Conservation (phyloP, 64 coral and sea anemone species). For the Montipora capricornis region DNA sequence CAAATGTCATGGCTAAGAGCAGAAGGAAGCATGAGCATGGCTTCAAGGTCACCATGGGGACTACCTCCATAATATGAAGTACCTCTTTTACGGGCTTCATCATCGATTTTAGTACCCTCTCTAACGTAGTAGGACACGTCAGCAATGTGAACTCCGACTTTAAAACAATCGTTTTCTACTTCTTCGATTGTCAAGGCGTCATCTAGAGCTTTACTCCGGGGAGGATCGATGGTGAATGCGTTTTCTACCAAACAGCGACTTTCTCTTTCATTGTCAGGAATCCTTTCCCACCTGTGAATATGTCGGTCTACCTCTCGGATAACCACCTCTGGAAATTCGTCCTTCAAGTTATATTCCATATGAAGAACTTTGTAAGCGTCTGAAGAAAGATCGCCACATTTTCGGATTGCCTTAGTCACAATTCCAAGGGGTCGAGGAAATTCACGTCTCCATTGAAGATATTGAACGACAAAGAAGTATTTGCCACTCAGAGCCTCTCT, state of each 20-base stretch:
- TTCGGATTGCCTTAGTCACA: constrained; percentile 51
- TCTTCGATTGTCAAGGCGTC: constrained; percentile 62
- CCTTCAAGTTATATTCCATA: constrained; percentile 60
- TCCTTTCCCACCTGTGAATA: no score
- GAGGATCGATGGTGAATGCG: constrained; percentile 86
- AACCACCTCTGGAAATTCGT: constrained; percentile 36
- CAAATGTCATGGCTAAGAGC: constrained; percentile 44
- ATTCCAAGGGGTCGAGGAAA: constrained; percentile 68
- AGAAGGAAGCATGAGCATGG: constrained; percentile 68
- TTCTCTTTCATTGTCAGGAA: constrained; percentile 24
- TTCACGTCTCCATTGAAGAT: constrained; percentile 54
- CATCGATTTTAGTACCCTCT: constrained; percentile 43
- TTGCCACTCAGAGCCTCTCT: constrained; percentile 54
- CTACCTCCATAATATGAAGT: constrained; percentile 39
- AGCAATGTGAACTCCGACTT: constrained; percentile 78
- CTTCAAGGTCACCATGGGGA: background rate
- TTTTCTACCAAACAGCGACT: background rate
- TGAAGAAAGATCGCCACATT: constrained; percentile 2
- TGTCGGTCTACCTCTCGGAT: background rate
- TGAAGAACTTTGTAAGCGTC: constrained; percentile 54
- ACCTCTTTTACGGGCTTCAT: constrained; percentile 65
- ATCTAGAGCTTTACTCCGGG: constrained; percentile 51
- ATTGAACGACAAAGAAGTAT: constrained; percentile 73
- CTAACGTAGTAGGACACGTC: constrained; percentile 82
- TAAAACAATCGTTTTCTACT: constrained; percentile 2